A percentile compares a stretch with the other conserved stretches of the same genome.
These are phyloP conservation scores for Epistrophella euchroma DNA, from an alignment of 2,888 invertebrate genomes.

Conservation along the genomic window DNA sequence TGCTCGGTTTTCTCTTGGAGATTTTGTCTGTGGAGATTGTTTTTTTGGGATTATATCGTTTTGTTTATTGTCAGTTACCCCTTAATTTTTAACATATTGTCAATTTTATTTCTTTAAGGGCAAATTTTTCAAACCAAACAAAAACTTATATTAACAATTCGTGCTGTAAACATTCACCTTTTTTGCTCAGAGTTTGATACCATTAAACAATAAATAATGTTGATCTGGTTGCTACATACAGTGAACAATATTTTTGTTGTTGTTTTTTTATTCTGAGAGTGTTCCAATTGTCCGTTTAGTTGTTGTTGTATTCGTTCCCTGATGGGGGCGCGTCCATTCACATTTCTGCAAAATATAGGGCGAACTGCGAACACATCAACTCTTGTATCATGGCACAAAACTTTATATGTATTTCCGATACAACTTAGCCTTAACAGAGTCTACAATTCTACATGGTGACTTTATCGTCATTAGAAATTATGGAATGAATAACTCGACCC, in stretches of 20 bases:
- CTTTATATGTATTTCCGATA: slow-evolving; percentile 44
- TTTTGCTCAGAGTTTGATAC: neutral
- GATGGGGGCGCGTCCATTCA: slow-evolving; percentile 11
- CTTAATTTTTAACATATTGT: too few species aligned
- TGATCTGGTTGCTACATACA: neutral
- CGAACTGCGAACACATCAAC: slow-evolving; percentile 1
- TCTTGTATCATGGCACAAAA: slow-evolving; percentile 36
- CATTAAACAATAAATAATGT: neutral
- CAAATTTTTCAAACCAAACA: too few species aligned
- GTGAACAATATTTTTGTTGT: neutral
- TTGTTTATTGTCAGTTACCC: too few species aligned
- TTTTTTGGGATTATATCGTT: too few species aligned
- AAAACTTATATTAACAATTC: too few species aligned
- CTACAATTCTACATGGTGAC: slow-evolving; percentile 20
- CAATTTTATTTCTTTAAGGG: too few species aligned
- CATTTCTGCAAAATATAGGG: slow-evolving; percentile 5
- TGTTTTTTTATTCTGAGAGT: neutral
- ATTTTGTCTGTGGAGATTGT: too few species aligned
- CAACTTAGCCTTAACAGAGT: slow-evolving; percentile 19
- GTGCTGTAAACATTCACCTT: slow-evolving; percentile 4
- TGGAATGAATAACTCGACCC: slow-evolving; percentile 31
- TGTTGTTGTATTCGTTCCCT: neutral
- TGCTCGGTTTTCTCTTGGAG: too few species aligned
- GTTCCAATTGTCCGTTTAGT: neutral
- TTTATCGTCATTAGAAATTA: slow-evolving; percentile 32